Evolutionary conservation across 2,888 invertebrate species (phyloP).

Genomic region (Teleiodes luculella): DNA sequence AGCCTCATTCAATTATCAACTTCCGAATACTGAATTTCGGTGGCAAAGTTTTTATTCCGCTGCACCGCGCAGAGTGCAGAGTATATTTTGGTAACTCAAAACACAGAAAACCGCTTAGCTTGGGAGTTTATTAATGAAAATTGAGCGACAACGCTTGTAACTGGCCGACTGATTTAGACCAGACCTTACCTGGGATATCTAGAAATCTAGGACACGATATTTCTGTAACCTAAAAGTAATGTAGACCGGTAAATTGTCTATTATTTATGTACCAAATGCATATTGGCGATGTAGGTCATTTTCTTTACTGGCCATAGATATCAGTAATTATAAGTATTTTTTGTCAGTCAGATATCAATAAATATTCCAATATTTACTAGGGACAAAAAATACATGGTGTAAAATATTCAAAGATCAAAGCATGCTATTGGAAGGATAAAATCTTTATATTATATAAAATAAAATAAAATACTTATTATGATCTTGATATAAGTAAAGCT

Average conservation of each 20-base stretch:
- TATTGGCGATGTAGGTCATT: too few species aligned
- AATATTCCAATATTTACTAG: too few species aligned
- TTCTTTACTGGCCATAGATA: too few species aligned
- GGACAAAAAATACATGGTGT: too few species aligned
- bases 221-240: slow-evolving; percentile 27
- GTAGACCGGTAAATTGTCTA: slow-evolving; percentile 2
- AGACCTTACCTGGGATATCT: slow-evolving; percentile 38
- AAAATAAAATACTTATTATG: too few species aligned
- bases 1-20: background rate
- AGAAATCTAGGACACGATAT: slow-evolving; percentile 69
- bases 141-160: slow-evolving; percentile 70
- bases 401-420: too few species aligned
- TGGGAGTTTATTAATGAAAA: slow-evolving; percentile 73
- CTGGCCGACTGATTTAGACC: slow-evolving; percentile 56
- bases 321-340: too few species aligned
- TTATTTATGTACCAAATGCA: too few species aligned
- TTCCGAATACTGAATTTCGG: background rate
- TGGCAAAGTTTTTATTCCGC: slow-evolving; percentile 15
- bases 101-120: slow-evolving; percentile 76
- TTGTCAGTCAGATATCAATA: too few species aligned
- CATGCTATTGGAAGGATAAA: too few species aligned
- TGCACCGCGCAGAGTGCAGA: slow-evolving; percentile 19
- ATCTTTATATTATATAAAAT: too few species aligned
- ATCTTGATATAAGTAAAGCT: too few species aligned
- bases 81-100: slow-evolving; percentile 56